Conservation (phyloP, 2,113 vertebrate genomes). For the Dasyornis broadbenti region DNA sequence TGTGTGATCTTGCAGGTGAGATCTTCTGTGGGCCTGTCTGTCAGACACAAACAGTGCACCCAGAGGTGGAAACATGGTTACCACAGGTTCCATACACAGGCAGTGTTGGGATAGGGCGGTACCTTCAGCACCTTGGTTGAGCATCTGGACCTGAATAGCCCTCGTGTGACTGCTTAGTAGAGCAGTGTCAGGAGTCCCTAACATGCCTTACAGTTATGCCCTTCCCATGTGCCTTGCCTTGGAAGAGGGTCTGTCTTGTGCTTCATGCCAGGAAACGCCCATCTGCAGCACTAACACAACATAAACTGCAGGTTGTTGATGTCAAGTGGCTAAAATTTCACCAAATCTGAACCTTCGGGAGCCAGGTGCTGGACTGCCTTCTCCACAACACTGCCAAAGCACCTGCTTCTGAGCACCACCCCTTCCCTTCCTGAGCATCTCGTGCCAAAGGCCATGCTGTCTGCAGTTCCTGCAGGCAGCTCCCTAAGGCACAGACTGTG, state of each 20-base stretch:
- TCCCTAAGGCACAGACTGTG: neutral
- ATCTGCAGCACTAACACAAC: neutral
- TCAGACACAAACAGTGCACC: neutral
- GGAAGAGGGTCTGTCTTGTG: neutral
- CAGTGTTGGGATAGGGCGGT: rapidly evolving
- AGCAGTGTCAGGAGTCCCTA: neutral
- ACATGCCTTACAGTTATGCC: neutral
- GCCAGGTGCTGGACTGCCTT: neutral
- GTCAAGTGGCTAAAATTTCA: neutral
- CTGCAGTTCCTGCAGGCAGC: neutral
- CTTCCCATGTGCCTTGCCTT: neutral
- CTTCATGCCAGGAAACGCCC: neutral
- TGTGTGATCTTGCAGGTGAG: neutral
- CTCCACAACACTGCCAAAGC: neutral
- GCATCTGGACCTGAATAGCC: neutral
- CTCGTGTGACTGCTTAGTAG: rapidly evolving
- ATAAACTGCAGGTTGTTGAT: neutral
- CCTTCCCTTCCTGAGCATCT: neutral
- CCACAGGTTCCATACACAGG: neutral
- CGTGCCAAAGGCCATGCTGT: neutral
- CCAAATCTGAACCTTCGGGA: neutral
- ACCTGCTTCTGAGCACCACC: neutral
- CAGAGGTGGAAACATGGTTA: neutral
- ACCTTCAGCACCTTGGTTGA: neutral
- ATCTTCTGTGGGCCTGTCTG: rapidly evolving